Evolutionary conservation across 2,797 vertebrate genomes (phyloP), one percentile per base, ranked within the genome.

Genomic region (Enteromius afrohamiltoni): DNA sequence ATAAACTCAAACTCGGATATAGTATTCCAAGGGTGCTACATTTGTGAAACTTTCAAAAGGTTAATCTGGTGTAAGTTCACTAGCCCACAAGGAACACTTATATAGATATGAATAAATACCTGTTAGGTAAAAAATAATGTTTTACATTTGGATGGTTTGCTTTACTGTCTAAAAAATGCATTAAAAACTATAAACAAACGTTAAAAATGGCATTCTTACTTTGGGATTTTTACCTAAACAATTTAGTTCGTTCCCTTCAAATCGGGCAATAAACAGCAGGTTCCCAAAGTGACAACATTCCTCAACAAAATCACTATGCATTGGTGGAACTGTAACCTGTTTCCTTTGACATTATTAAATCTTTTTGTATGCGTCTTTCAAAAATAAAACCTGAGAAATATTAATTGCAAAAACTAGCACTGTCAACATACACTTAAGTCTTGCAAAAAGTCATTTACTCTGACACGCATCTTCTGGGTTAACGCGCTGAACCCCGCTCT

Each of bases 361-460:
- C 1, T 47, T 29, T 47, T 9, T 5, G 6, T 14, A 47, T 29
- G 42, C 34, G 47, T 16, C 51, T 23, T 40, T 23, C 34, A 26
- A 23, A 60, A 76, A 60, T 42, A 42, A 31, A 19, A 23, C 21
- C 53, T 74, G 47, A n/a, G 21, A 68, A 53, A 53, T 13, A 14
- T n/a, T 40, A 1, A 40, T 9, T 29, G 58, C 29, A 17, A 77
- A 77, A 47, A 47, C 75, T 19, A 29, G 8, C n/a, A 37, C 4
- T 3, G 40, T 58, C 29, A 11, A 21, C 31, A 21, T 37, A 37
- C 11, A 37, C 19, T 8, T 23, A 62, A 17, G 6, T 13, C 11
- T 31, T 31, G 45, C 7, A 64, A 64, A 9, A 73, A 26, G n/a
- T 69, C 40, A 23, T 47, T 82, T 82, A 47, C 47, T 83, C 14